A percentile compares a stretch with the other conserved stretches of the same genome.
These are phyloP conservation scores for Galago senegalensis DNA, from an alignment of 2,797 vertebrate species.

Conservation along the genomic window DNA sequence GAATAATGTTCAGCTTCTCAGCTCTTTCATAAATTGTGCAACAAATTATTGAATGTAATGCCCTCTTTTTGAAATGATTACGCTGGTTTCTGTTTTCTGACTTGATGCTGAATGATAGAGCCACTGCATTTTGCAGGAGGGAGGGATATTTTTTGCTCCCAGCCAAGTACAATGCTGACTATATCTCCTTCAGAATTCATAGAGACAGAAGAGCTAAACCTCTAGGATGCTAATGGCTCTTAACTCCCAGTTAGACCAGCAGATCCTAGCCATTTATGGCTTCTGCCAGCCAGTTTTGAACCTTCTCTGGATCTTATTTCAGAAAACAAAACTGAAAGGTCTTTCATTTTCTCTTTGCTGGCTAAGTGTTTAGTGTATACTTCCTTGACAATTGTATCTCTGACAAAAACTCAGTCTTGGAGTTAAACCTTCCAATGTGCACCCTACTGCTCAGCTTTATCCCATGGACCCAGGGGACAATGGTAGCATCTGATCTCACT, in stretches of 20 bases:
- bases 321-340: background rate
- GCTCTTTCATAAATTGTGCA: background rate
- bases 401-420: background rate
- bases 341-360: background rate
- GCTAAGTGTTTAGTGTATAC: background rate
- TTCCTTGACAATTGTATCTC: background rate
- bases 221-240: background rate
- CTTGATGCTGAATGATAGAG: background rate
- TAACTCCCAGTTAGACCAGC: background rate
- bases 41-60: background rate
- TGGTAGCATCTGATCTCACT: background rate
- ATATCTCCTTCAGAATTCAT: background rate
- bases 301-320: background rate
- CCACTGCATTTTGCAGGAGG: background rate
- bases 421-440: background rate
- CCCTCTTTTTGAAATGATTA: background rate
- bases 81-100: background rate
- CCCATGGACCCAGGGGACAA: accelerated
- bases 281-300: background rate
- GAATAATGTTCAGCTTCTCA: background rate
- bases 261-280: background rate
- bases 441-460: background rate
- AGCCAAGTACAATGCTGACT: background rate
- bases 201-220: background rate
- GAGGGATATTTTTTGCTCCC: background rate